Base-by-base conservation (phyloP, 2,888 invertebrate genomes). In the Mythimna ferrago region DNA sequence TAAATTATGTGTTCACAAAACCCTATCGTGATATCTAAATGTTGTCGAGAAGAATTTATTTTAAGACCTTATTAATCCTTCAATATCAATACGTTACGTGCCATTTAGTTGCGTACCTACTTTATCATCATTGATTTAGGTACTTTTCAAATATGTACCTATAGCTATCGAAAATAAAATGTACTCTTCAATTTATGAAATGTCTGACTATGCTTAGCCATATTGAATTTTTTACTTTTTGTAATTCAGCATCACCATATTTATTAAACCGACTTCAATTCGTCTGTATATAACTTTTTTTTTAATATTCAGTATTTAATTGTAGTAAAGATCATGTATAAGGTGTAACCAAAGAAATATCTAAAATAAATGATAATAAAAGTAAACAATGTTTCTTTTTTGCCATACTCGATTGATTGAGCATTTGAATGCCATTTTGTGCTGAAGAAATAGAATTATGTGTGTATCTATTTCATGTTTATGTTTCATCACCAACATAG, bases 291-390 rank as follows among this genome's bases (percentile, higher is more conserved):
- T 64, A 64, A 54, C 32, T 7, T 61, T 51, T 48, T 48, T 58
- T 73, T 56, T 69, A 63, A 67, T 71, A 65, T 66, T 71, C 74
- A 73, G 67, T 81, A 74, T 60, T 48, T 48, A 48, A 48, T 41
- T 81, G 78, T 83, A 81, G 73, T 80, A 73, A 85, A 78, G 41
- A 72, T 82, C 67, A 77, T 77, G 75, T 83, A 74, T 78, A 86
- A 73, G 73, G 73, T 86, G 86, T 86, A 86, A 86, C 83, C 85
- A 80, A 81, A 86, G 72, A 75, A 82, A 66, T 86, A 73, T 84
- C 82, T 78, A 78, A 81, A 85, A 82, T 86, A 86, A 86, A 86
- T 71, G 65, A 78, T 76, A 75, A 71, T 72, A 69, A 76, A 81
- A 69, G 7, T 54, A 62, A 38, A n/a, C 2, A 32, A 41, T 51